Evolutionary conservation across 2,113 vertebrate species (phyloP), one percentile per base, ranked within the genome.

Genomic region (Chloropsis hardwickii): DNA sequence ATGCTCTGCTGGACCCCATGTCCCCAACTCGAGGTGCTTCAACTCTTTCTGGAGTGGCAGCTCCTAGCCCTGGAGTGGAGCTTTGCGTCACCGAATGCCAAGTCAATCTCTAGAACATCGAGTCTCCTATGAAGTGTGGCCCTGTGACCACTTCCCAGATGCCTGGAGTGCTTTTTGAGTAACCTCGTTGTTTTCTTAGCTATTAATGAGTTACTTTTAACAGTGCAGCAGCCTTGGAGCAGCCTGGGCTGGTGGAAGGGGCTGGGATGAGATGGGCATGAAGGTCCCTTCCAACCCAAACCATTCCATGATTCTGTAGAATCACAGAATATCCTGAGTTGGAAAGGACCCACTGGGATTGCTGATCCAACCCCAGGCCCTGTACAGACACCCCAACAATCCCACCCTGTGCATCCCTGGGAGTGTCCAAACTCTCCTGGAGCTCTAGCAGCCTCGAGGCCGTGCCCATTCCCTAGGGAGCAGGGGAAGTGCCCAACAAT

Each of bases 391-490:
- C 20, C 74, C 48, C 64, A 56, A 27, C 80, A 42, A 12, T 50
- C 50, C 42, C 29, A 70, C 39, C 0, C n/a, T n/a, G n/a, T n/a
- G n/a, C n/a, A n/a, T n/a, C n/a, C n/a, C n/a, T n/a, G n/a, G n/a
- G n/a, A 5, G 0, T 23, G 23, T 10, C 39, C 73, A 3, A 47
- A 4, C 1, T 0, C 47, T 45, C 48, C 74, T 21, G 35, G 23
- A 45, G 64, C 58, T 65, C 14, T 33, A 40, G 28, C 54, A 53
- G 72, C 12, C 58, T 47, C 39, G 7, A 39, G 28, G 16, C 33
- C 1, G 31, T 5, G 31, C 1, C n/a, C 33, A 4, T 44, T 23
- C 14, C 54, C 72, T 27, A 53, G 31, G 53, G 3, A 77, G 22
- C 35, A 44, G 10, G 33, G 48, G 29, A 56, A 47, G 28, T 13